Evolutionary conservation across 2,797 vertebrate species (phyloP).

Genomic region (Coccyzus lansbergi): DNA sequence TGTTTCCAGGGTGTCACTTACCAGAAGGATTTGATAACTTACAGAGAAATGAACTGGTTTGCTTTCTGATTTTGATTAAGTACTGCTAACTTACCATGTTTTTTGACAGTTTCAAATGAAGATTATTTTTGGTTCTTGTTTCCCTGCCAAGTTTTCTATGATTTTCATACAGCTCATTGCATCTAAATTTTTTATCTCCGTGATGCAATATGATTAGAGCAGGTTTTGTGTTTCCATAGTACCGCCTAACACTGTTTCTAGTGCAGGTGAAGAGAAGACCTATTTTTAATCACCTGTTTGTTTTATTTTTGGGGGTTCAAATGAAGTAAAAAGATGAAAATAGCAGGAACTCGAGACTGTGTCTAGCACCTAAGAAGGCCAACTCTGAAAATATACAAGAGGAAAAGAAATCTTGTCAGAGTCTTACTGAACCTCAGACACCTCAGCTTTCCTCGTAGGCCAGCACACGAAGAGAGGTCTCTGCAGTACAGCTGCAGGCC

Average conservation of each 20-base stretch:
- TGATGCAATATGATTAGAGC: neutral
- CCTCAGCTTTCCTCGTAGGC: neutral
- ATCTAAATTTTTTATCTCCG: neutral
- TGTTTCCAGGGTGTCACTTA: slow-evolving; percentile 81
- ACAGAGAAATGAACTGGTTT: slow-evolving; percentile 79
- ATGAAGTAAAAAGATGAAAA: neutral
- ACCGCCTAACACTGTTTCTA: neutral
- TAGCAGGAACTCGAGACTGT: neutral
- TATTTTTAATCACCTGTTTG: neutral
- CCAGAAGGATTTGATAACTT: slow-evolving; percentile 79
- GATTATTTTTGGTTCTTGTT: slow-evolving; percentile 4
- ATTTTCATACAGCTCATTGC: neutral
- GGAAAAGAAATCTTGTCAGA: neutral
- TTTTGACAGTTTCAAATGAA: slow-evolving; percentile 48
- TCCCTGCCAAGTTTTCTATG: neutral
- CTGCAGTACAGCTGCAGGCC: neutral
- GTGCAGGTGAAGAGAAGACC: neutral
- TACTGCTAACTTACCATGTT: slow-evolving; percentile 30
- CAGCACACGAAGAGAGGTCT: neutral
- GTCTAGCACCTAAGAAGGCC: neutral
- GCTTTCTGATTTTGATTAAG: slow-evolving; percentile 72
- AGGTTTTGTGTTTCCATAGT: neutral
- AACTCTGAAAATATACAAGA: neutral
- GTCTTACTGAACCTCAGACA: neutral
- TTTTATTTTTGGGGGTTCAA: neutral